Conservation (phyloP, 2,113 vertebrate genomes). For the Accipiter cooperii region DNA sequence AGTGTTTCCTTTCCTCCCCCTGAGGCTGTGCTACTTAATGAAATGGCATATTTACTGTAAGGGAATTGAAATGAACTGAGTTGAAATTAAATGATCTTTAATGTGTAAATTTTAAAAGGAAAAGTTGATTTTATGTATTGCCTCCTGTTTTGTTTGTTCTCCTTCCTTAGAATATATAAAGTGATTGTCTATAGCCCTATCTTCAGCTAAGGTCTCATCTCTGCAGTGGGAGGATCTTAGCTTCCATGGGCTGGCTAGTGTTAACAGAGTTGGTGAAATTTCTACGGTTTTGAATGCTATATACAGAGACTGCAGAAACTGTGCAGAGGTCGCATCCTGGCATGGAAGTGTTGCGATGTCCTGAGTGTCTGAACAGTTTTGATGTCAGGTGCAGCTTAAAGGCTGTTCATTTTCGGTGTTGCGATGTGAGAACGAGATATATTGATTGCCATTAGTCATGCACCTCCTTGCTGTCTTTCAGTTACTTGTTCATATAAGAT, state of each 20-base stretch:
- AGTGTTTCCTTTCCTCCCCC: not conserved
- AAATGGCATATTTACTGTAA: not conserved
- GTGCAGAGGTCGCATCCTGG: not conserved
- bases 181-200: not conserved
- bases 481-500: not conserved
- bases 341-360: not conserved
- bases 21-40: not conserved
- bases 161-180: not conserved
- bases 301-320: not conserved
- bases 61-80: not conserved
- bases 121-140: not conserved
- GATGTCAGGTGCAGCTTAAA: not conserved
- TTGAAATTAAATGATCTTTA: not conserved
- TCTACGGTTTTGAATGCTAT: accelerated
- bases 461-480: not conserved
- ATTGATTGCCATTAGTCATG: not conserved
- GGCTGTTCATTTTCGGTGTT: not conserved
- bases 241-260: not conserved
- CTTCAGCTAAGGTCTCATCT: not conserved
- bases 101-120: not conserved
- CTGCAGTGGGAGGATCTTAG: not conserved
- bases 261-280: not conserved
- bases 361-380: not conserved
- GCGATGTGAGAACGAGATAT: not conserved
- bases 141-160: not conserved